Conservation (phyloP, 2,113 vertebrate genomes). For the Tichodroma muraria region DNA sequence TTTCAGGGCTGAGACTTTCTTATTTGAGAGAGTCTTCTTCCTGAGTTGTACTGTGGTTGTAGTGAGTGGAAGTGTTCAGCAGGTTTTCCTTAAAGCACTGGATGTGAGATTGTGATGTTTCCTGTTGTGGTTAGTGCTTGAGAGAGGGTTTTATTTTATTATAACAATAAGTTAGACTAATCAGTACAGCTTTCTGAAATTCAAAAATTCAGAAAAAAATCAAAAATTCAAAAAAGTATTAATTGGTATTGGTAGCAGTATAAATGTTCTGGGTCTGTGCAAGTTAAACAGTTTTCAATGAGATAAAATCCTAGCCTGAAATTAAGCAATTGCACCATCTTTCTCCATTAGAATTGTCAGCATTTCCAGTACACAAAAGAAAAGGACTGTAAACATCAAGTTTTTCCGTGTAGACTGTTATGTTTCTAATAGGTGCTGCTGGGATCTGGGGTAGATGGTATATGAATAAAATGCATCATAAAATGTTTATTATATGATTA, state of each 20-base stretch:
- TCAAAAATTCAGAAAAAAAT: neutral
- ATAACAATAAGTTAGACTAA: neutral
- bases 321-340: neutral
- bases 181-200: neutral
- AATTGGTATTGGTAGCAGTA: neutral
- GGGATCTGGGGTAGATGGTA: neutral
- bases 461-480: neutral
- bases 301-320: neutral
- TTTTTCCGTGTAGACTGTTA: neutral
- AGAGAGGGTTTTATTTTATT: neutral
- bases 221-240: neutral
- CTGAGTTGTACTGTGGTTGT: fast-evolving
- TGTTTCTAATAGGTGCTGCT: neutral
- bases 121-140: neutral
- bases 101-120: neutral
- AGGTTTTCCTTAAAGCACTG: neutral
- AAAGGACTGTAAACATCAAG: neutral
- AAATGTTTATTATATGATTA: neutral
- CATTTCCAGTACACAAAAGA: neutral
- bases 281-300: neutral
- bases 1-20: neutral
- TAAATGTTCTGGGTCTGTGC: neutral
- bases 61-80: neutral
- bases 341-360: neutral
- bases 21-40: neutral